Evolutionary conservation across 2,888 invertebrate species (phyloP).

Genomic region (Neoaliturus tenellus): DNA sequence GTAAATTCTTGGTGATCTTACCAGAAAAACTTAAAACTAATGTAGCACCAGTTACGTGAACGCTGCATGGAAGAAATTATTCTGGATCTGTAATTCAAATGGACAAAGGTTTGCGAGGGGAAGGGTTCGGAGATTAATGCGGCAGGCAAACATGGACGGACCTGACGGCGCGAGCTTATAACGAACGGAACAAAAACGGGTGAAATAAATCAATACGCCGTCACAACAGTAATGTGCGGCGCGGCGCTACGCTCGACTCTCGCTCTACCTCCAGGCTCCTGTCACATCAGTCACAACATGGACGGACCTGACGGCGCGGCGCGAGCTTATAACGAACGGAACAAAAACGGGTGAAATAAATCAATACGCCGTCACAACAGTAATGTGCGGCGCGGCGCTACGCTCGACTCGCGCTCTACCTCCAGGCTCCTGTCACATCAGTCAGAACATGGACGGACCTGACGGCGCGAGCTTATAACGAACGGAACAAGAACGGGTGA

Average conservation of each 20-base stretch:
- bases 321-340: too few relatives aligned
- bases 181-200: background rate
- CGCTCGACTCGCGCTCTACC: too few relatives aligned
- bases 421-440: too few relatives aligned
- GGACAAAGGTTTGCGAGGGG: background rate
- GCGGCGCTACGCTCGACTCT: background rate
- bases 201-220: constrained; percentile 24
- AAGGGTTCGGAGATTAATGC: constrained; percentile 23
- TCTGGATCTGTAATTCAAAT: background rate
- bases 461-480: too few relatives aligned
- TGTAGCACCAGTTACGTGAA: background rate
- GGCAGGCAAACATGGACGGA: constrained; percentile 8
- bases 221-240: constrained; percentile 2
- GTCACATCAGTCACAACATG: background rate
- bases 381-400: too few relatives aligned
- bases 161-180: constrained; percentile 10
- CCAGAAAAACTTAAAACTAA: too few relatives aligned
- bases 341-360: too few relatives aligned
- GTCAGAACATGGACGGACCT: too few relatives aligned
- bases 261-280: background rate
- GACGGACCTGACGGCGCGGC: background rate
- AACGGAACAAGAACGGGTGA: too few relatives aligned
- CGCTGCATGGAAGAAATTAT: background rate
- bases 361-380: too few relatives aligned
- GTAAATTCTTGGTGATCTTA: too few relatives aligned